These are phyloP conservation scores for Rhincodon typus DNA, from an alignment of 2,797 vertebrate genomes.

Conservation along the genomic window DNA sequence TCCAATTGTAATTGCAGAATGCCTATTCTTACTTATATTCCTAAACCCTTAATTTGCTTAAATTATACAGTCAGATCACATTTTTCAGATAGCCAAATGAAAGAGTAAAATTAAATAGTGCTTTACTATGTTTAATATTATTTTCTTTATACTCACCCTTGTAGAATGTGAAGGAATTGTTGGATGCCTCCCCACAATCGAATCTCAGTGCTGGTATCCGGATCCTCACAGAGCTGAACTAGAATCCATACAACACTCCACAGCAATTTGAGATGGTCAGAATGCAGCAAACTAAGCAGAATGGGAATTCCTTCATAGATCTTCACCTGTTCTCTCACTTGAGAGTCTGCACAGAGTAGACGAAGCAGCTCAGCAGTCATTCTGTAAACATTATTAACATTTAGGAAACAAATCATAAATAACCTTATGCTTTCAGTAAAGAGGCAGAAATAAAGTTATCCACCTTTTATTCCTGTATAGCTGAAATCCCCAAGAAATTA, in stretches of 20 bases:
- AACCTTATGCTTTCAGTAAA: not conserved
- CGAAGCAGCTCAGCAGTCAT: slow-evolving; percentile 74
- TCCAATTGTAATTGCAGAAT: not conserved
- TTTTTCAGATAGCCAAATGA: not conserved
- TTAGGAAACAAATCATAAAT: slow-evolving; percentile 6
- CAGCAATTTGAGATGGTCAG: slow-evolving; percentile 73
- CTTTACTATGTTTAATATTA: not conserved
- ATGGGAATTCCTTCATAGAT: slow-evolving; percentile 74
- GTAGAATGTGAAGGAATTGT: slow-evolving; percentile 75
- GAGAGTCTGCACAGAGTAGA: slow-evolving; percentile 67
- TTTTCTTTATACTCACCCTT: slow-evolving; percentile 55
- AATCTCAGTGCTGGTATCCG: slow-evolving; percentile 71
- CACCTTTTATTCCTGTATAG: not conserved
- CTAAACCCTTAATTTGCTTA: not conserved
- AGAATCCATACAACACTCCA: slow-evolving; percentile 82
- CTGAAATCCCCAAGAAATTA: not conserved
- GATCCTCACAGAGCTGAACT: slow-evolving; percentile 83
- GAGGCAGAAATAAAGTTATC: not conserved
- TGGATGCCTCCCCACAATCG: slow-evolving; percentile 79
- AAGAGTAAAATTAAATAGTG: not conserved
- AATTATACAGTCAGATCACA: not conserved
- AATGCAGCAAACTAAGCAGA: slow-evolving; percentile 77
- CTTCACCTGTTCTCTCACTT: slow-evolving; percentile 72
- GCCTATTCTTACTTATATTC: not conserved
- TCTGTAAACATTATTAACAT: slow-evolving; percentile 49